phyloP scores from a whole-genome alignment of 1,140 invertebrate species.

The Cheumatopsyche charites region DNA sequence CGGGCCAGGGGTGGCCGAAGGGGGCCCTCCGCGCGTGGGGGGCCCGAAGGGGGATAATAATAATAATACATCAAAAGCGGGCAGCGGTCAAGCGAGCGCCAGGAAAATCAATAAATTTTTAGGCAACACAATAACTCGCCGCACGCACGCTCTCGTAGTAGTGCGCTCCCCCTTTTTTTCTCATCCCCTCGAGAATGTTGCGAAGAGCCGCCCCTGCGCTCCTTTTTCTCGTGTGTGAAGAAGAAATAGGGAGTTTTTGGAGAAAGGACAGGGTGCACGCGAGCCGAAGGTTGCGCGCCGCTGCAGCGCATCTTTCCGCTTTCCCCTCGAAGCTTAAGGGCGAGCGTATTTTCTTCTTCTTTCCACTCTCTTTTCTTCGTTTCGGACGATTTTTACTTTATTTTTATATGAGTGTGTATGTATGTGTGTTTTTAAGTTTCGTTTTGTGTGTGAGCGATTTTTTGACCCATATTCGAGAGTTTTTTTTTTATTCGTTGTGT shows the following conservation, averaged over 20 bases:
- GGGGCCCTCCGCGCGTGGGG: neutral
- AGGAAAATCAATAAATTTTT: conserved; percentile 50
- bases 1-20: neutral
- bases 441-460: too few relatives aligned
- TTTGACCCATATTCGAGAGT: too few relatives aligned
- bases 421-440: too few relatives aligned
- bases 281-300: neutral
- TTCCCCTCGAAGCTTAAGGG: neutral
- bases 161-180: neutral
- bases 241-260: too few relatives aligned
- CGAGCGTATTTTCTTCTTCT: too few relatives aligned
- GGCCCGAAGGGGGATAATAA: conserved; percentile 27
- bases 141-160: conserved; percentile 21
- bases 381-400: too few relatives aligned
- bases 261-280: too few relatives aligned
- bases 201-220: neutral
- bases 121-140: conserved; percentile 49
- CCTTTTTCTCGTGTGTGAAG: too few relatives aligned
- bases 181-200: neutral
- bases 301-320: neutral
- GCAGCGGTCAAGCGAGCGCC: conserved; percentile 46
- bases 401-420: too few relatives aligned
- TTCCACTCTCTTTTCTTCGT: neutral
- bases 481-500: too few relatives aligned
- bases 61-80: conserved; percentile 45